A percentile compares a stretch with the other conserved stretches of the same genome.
Conservation (phyloP, 2,113 vertebrate species). For the Furnarius figulus region DNA sequence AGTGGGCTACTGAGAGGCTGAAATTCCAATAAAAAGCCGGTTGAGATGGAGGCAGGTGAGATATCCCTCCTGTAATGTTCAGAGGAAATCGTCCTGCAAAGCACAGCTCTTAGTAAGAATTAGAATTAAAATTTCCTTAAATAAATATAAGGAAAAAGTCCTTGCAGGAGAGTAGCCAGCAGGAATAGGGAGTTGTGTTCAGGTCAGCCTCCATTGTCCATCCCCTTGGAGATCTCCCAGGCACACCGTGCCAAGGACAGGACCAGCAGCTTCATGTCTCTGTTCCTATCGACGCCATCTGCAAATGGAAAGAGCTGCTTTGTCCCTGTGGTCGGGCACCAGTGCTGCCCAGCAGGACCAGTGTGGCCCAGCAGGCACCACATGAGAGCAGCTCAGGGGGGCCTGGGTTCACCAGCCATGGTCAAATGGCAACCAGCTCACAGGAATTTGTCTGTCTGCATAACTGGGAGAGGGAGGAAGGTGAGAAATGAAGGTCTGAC, state of each 20-base stretch:
- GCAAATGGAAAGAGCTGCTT: background rate
- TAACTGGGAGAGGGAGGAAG: background rate
- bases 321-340: background rate
- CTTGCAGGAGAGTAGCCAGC: background rate
- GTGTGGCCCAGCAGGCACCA: background rate
- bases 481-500: background rate
- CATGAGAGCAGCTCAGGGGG: rapidly evolving
- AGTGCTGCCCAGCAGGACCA: background rate
- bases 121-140: conserved; percentile 29
- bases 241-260: background rate
- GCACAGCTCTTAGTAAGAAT: conserved; percentile 8
- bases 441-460: background rate
- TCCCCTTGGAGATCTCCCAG: background rate
- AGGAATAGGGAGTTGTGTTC: rapidly evolving
- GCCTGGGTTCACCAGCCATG: background rate
- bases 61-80: background rate
- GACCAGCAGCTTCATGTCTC: background rate
- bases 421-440: background rate
- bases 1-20: background rate
- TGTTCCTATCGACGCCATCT: conserved; percentile 60
- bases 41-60: background rate
- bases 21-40: background rate
- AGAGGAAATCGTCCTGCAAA: background rate
- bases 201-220: background rate
- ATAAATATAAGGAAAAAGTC: conserved; percentile 43